Base-by-base conservation (phyloP, 2,113 vertebrate genomes). In the Pelusios castaneus region DNA sequence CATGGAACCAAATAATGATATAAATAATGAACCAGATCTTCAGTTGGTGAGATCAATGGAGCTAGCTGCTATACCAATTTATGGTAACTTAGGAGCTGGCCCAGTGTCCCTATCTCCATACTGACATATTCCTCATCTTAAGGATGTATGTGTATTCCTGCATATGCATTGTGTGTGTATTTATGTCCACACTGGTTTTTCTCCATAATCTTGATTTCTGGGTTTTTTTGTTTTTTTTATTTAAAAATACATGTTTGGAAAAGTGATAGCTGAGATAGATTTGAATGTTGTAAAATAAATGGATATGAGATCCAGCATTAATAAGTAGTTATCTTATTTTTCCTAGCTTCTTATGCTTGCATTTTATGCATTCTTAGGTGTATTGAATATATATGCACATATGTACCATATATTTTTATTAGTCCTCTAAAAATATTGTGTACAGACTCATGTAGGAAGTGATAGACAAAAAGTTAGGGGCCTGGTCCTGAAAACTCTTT, bases 381-480 rank as follows among this genome's bases (percentile, higher is more conserved):
- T 70, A 8, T 76, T 75, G 82, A 85, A 52, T 52, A 84, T 4
- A 87, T 3, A 1, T 78, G 51, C 80, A 45, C 82, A n/a, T 58
- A 77, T 4, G 22, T 54, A 77, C 3, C 6, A 22, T 45, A 34
- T 79, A 34, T 90, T 92, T 94, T 85, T 49, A 27, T 45, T 17
- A n/a, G 55, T 43, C 38, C 85, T 91, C 89, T 80, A 80, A 89
- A 52, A 55, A 12, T 58, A 84, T 78, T 89, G 67, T 52, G 7
- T 83, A 89, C 80, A 78, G 90, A 82, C 93, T 87, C 29, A 12
- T 3, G 87, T 92, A 91, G 90, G 87, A 79, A 85, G 75, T 31
- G 79, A 91, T n/a, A 89, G 78, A 84, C 49, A 89, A 94, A 95
- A 90, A 88, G 63, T 84, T 83, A 89, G 51, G 41, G 34, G 91